phyloP scores from a whole-genome alignment of 2,113 vertebrate species.

The Origma solitaria region DNA sequence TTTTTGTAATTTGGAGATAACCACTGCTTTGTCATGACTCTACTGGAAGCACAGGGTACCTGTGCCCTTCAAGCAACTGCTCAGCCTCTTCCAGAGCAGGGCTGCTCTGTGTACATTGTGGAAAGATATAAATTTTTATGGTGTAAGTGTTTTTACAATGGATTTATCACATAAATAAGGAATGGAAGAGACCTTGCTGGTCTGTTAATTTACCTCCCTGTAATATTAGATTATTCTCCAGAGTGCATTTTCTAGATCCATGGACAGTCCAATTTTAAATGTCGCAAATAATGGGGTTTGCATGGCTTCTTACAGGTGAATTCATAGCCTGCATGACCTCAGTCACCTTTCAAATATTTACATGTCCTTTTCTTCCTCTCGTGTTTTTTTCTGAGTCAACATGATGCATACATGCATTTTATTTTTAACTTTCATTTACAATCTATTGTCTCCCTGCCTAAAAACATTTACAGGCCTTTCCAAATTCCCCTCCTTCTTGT shows the following conservation, averaged over 20 bases:
- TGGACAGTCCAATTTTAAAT: slow-evolving; percentile 5
- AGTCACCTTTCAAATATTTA: neutral
- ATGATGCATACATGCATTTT: neutral
- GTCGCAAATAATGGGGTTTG: neutral
- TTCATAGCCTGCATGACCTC: neutral
- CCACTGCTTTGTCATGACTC: neutral
- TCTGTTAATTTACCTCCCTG: slow-evolving; percentile 3
- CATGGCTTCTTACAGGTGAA: neutral
- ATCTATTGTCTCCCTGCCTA: neutral
- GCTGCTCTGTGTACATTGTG: neutral
- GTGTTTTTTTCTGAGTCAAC: neutral
- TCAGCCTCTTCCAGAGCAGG: neutral
- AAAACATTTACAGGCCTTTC: neutral
- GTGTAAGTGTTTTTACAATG: neutral
- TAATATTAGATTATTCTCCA: slow-evolving; percentile 9
- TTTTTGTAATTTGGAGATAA: neutral
- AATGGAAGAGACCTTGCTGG: neutral
- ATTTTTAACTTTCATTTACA: neutral
- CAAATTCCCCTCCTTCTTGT: neutral
- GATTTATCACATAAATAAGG: slow-evolving; percentile 28
- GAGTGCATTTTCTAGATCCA: slow-evolving; percentile 6
- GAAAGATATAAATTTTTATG: neutral
- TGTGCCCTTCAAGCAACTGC: neutral
- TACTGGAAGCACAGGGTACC: neutral
- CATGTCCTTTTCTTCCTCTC: neutral